Percentiles rank a stretch among this genome's conserved stretches.
Evolutionary conservation across 2,888 invertebrate genomes (phyloP).

Genomic region (Phyllotreta striolata): DNA sequence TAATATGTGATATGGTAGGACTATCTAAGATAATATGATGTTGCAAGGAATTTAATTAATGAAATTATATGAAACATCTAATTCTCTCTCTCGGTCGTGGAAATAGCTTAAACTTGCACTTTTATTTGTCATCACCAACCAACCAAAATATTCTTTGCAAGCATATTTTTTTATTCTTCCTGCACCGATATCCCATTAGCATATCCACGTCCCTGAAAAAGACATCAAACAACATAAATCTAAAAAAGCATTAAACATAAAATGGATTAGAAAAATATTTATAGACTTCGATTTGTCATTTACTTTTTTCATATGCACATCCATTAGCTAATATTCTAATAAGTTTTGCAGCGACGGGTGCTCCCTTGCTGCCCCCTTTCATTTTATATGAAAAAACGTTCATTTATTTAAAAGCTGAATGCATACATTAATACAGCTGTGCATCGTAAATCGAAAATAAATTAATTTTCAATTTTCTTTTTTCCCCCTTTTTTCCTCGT

Average conservation of each 20-base stretch:
- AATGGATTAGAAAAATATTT: slow-evolving; percentile 3
- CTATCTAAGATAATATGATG: too few species aligned
- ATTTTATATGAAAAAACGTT: slow-evolving; percentile 11
- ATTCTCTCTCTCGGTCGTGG: too few species aligned
- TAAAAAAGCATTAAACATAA: not conserved
- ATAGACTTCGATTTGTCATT: slow-evolving; percentile 7
- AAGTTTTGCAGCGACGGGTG: not conserved
- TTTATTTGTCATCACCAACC: too few species aligned
- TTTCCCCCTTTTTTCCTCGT: slow-evolving; percentile 10
- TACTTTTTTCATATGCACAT: slow-evolving; percentile 1
- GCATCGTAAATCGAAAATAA: slow-evolving; percentile 27
- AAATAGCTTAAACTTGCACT: too few species aligned
- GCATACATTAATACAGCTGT: slow-evolving; percentile 10
- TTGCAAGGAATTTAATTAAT: too few species aligned
- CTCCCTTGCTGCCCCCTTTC: not conserved
- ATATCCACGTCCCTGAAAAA: not conserved
- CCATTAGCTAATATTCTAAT: slow-evolving; percentile 4
- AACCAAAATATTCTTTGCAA: too few species aligned
- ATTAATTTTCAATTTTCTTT: slow-evolving; percentile 32
- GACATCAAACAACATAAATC: not conserved
- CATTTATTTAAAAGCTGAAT: slow-evolving; percentile 23
- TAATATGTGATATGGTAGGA: too few species aligned
- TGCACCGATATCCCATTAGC: too few species aligned
- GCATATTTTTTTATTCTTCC: too few species aligned
- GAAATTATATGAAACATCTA: too few species aligned